These are phyloP conservation scores for Meloidogyne exigua DNA, from an alignment of 1,140 invertebrate species.

Conservation along the genomic window DNA sequence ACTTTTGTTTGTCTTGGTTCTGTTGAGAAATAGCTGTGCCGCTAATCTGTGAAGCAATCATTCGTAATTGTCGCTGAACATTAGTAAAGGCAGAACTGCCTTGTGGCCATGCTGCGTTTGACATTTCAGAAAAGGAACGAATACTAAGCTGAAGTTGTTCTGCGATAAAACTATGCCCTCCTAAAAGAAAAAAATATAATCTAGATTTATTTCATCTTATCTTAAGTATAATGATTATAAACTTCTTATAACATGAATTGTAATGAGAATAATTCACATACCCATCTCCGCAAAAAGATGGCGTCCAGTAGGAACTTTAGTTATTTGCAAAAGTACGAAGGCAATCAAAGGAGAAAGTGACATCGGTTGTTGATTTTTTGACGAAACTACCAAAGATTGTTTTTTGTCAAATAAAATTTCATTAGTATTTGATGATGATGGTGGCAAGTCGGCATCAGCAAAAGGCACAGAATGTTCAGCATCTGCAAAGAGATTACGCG, in stretches of 20 bases:
- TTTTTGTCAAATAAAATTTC: neutral
- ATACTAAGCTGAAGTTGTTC: slow-evolving; percentile 38
- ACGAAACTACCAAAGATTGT: too few species aligned
- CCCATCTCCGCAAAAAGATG: slow-evolving; percentile 29
- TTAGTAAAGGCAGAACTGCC: slow-evolving; percentile 10
- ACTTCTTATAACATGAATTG: too few species aligned
- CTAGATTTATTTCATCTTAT: too few species aligned
- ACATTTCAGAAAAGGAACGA: slow-evolving; percentile 23
- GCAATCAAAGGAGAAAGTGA: slow-evolving; percentile 25
- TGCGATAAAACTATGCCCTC: slow-evolving; percentile 36
- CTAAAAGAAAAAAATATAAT: slow-evolving; percentile 17
- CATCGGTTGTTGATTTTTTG: slow-evolving; percentile 12
- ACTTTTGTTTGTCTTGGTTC: neutral
- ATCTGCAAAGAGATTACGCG: neutral
- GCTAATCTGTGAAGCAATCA: slow-evolving; percentile 32
- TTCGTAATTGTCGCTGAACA: slow-evolving; percentile 33
- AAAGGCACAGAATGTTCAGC: neutral
- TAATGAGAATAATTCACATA: too few species aligned
- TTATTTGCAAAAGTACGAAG: slow-evolving; percentile 24
- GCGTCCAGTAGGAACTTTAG: neutral
- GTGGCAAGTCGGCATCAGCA: neutral
- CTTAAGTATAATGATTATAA: too few species aligned
- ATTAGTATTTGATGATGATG: neutral
- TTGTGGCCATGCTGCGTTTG: slow-evolving; percentile 10
- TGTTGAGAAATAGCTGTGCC: slow-evolving; percentile 31